Evolutionary conservation across 2,797 vertebrate species (phyloP).

Genomic region (Gambelia wislizenii): DNA sequence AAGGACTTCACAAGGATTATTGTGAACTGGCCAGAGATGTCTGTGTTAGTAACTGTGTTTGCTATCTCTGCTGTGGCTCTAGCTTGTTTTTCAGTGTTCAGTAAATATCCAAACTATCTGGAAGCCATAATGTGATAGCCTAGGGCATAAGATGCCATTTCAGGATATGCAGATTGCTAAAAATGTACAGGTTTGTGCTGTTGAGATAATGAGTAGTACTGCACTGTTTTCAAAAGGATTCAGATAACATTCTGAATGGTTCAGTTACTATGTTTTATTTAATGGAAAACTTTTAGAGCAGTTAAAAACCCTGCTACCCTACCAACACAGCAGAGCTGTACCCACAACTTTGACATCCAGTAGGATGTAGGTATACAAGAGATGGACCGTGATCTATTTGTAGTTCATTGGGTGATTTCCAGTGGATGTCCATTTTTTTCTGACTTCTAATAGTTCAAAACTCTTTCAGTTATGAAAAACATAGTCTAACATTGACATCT

Average conservation of each 20-base stretch:
- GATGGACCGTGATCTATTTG: not conserved
- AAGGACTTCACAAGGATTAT: conserved; percentile 31
- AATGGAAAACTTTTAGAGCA: not conserved
- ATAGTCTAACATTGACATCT: not conserved
- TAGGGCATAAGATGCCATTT: not conserved
- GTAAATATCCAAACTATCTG: not conserved
- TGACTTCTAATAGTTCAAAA: not conserved
- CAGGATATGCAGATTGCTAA: not conserved
- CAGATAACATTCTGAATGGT: not conserved
- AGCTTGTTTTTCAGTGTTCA: not conserved
- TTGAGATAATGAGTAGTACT: not conserved
- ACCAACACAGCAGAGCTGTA: not conserved
- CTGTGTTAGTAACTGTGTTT: not conserved
- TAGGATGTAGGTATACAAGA: not conserved
- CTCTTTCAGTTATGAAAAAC: not conserved
- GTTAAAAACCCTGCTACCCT: not conserved
- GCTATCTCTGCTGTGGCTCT: conserved; percentile 36
- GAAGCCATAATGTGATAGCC: not conserved
- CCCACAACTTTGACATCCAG: not conserved
- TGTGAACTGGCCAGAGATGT: conserved; percentile 48
- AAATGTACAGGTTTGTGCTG: not conserved
- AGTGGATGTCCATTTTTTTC: not conserved
- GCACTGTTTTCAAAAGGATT: not conserved
- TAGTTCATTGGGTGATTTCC: not conserved
- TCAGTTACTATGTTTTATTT: not conserved